Base-by-base conservation (phyloP, 2,888 invertebrate species). In the Eledone cirrhosa region DNA sequence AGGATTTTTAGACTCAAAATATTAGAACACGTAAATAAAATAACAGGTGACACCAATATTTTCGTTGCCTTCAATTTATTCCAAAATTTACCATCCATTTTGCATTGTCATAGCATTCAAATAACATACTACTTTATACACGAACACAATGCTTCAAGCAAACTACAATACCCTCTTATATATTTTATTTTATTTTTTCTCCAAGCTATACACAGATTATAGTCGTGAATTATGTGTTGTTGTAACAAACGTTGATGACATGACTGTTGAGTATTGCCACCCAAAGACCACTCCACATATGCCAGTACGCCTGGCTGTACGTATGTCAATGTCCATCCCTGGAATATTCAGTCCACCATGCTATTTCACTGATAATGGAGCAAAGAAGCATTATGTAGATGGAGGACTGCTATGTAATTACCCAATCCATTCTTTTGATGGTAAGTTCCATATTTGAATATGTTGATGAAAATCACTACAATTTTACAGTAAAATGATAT, bases 161-260 rank as follows among this genome's bases (percentile, higher is more conserved):
- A n/a, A n/a, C n/a, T n/a, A n/a, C n/a, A n/a, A n/a, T n/a, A n/a
- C n/a, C n/a, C n/a, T n/a, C n/a, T n/a, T n/a, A n/a, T n/a, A n/a
- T 5, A 2, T 76, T n/a, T 41, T 22, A 33, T 76, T 13, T 33
- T 11, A 27, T 33, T 1, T 33, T 8, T 72, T 72, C 2, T n/a
- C 29, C 5, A 24, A 72, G 72, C 22, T 78, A 1, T 76, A 79
- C 48, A 29, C 76, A 47, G 19, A 24, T 24, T 59, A 63, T 31
- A 65, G 76, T 11, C 75, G 33, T 41, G 22, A 90, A 80, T 78
- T 90, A 79, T 89, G 89, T 82, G 82, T 90, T 8, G 86, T 88
- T 19, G 89, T 88, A 8, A 89, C 89, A 2, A 90, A 90, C 79
- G 80, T 90, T 29, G 89, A 87, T 79, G 87, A 87, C 81, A 88